Base-by-base conservation (phyloP, 2,797 vertebrate species). In the Psittacula derbiana region DNA sequence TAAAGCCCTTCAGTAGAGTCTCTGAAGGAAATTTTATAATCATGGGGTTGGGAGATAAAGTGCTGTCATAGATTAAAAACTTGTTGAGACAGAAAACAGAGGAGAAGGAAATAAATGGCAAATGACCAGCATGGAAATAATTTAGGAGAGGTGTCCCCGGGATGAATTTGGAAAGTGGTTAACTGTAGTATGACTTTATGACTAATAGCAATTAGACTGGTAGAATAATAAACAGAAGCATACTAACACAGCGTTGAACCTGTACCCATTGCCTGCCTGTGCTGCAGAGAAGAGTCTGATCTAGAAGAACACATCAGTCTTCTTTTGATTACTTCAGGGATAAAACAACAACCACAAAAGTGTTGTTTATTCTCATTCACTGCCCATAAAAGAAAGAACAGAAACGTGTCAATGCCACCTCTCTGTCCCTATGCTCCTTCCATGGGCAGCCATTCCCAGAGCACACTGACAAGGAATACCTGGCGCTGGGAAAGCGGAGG, bases 1-100 rank as follows among this genome's bases (percentile, higher is more conserved):
- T 96, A 96, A 96, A 96, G 93, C 91, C 96, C 95, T 97, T 97
- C 97, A 95, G 97, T 97, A 96, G 95, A 97, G 93, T 95, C 96
- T 97, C 96, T 95, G 96, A 97, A 96, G 96, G 96, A 97, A 96
- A 97, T 97, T 97, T 96, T 97, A 97, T 96, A 96, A 96, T 97
- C 95, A 96, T 92, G 96, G 83, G 96, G 95, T 96, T 96, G 96
- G 90, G 95, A 97, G 96, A 97, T 97, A 96, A 97, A 96, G 93
- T 83, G 95, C 96, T 97, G 96, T 97, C 96, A 97, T 71, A 97
- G 96, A 97, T 96, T 96, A 97, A 97, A 97, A 97, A 97, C 94
- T 96, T 96, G 96, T 96, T 96, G 96, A 96, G 96, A 97, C 96
- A 96, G 94, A 97, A 97, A 97, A 93, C 96, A 97, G 95, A 96